A percentile compares a stretch with the other conserved stretches of the same genome.
Conservation (phyloP, 2,888 invertebrate genomes). For the Andrena hattorfiana region DNA sequence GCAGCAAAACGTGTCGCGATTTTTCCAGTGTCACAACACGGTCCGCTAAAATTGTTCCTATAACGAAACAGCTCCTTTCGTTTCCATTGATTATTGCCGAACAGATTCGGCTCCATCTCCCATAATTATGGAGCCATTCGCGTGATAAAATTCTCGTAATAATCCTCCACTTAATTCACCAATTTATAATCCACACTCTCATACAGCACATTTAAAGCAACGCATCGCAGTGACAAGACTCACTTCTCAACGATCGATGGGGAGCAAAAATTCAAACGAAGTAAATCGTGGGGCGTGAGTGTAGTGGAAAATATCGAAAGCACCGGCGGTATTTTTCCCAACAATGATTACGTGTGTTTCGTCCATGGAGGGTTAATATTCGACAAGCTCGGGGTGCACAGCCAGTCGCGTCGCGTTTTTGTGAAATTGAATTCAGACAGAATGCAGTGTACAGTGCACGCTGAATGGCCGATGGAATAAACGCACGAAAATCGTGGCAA, state of each 20-base stretch:
- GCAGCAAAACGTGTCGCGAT: conserved; percentile 25
- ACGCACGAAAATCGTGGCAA: conserved; percentile 34
- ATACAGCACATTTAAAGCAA: not conserved
- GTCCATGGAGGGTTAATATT: conserved; percentile 17
- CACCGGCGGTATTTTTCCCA: too few species aligned
- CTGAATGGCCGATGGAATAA: conserved; percentile 1
- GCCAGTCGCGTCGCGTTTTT: not conserved
- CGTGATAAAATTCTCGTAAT: too few species aligned
- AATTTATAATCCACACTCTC: too few species aligned
- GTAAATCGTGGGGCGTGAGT: too few species aligned
- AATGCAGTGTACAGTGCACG: not conserved
- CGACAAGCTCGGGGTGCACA: not conserved
- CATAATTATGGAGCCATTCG: too few species aligned
- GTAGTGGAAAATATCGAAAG: conserved; percentile 8
- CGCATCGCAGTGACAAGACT: not conserved
- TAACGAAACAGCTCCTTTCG: too few species aligned
- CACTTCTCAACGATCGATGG: not conserved
- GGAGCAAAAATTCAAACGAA: not conserved
- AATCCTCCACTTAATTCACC: too few species aligned
- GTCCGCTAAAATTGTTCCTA: too few species aligned
- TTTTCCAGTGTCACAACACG: not conserved
- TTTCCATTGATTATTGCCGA: too few species aligned
- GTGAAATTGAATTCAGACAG: conserved; percentile 24
- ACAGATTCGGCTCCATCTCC: too few species aligned
- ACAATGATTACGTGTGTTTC: not conserved